Percentiles rank a stretch among this genome's conserved stretches.
Evolutionary conservation across 2,888 invertebrate species (phyloP).

Genomic region (Microplitis manilae): DNA sequence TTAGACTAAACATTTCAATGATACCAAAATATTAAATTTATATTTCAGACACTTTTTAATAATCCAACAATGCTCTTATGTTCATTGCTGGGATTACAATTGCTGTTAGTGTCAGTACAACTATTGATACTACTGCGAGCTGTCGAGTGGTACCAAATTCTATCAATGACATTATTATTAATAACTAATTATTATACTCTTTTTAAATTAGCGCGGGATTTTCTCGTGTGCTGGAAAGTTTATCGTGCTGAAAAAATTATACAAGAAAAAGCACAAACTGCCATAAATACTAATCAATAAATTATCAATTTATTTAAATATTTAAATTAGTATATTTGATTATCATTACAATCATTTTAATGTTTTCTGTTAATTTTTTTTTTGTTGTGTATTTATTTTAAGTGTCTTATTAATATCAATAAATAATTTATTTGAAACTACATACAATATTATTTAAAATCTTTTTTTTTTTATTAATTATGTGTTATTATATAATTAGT

Average conservation of each 20-base stretch:
- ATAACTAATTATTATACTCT: constrained; percentile 93
- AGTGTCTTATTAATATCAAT: constrained; percentile 35
- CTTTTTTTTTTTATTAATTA: constrained; percentile 14
- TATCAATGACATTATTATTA: constrained; percentile 88
- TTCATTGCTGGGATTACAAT: constrained; percentile 81
- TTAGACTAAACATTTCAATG: neutral
- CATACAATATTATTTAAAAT: constrained; percentile 27
- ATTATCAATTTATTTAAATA: neutral
- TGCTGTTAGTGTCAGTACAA: constrained; percentile 82
- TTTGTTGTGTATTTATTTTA: constrained; percentile 10
- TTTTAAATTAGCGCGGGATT: constrained; percentile 91
- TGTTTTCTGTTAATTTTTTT: constrained; percentile 33
- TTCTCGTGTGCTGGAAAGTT: constrained; percentile 86
- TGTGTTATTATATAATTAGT: constrained; percentile 8
- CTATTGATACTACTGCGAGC: constrained; percentile 85
- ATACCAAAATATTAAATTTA: neutral
- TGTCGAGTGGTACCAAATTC: constrained; percentile 92
- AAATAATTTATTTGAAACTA: constrained; percentile 36
- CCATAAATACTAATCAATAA: constrained; percentile 49
- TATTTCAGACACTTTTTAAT: constrained; percentile 84
- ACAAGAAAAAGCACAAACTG: constrained; percentile 74
- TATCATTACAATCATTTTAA: constrained; percentile 39
- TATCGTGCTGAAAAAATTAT: constrained; percentile 82
- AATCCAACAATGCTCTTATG: constrained; percentile 87
- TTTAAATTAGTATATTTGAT: constrained; percentile 13